These are phyloP conservation scores for Drosophila tanythrix DNA, from an alignment of 2,888 invertebrate genomes.

Conservation along the genomic window DNA sequence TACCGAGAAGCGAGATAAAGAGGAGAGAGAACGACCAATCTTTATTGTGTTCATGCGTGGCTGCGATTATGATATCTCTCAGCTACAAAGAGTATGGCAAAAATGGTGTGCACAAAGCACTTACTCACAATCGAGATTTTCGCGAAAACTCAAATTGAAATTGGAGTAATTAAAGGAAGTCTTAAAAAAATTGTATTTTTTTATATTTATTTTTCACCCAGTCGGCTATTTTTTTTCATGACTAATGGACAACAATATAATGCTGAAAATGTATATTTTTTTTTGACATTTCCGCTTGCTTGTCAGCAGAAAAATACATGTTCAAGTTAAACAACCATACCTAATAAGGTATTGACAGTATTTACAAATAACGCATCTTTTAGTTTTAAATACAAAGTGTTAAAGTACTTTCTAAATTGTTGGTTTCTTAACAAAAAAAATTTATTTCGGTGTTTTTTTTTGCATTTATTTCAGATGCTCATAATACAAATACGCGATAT, in stretches of 20 bases:
- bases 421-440: background rate
- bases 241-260: constrained; percentile 34
- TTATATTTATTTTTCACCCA: constrained; percentile 11
- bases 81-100: background rate
- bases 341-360: constrained; percentile 2
- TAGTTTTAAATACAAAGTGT: background rate
- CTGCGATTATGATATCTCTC: constrained; percentile 20
- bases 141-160: constrained; percentile 7
- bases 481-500: constrained; percentile 6
- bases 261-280: constrained; percentile 36
- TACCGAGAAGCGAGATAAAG: background rate
- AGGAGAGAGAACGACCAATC: constrained; percentile 15
- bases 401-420: background rate
- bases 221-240: constrained; percentile 39
- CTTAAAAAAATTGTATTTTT: background rate
- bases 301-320: constrained; percentile 6
- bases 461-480: constrained; percentile 1
- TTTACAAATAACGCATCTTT: background rate
- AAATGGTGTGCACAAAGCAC: background rate
- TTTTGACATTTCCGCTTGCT: constrained; percentile 48
- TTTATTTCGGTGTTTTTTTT: background rate
- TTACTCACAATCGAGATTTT: background rate
- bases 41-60: constrained; percentile 20
- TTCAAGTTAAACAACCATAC: background rate
- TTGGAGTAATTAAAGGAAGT: constrained; percentile 22